Conservation (phyloP, 2,797 vertebrate genomes). For the Hyperoplus immaculatus region DNA sequence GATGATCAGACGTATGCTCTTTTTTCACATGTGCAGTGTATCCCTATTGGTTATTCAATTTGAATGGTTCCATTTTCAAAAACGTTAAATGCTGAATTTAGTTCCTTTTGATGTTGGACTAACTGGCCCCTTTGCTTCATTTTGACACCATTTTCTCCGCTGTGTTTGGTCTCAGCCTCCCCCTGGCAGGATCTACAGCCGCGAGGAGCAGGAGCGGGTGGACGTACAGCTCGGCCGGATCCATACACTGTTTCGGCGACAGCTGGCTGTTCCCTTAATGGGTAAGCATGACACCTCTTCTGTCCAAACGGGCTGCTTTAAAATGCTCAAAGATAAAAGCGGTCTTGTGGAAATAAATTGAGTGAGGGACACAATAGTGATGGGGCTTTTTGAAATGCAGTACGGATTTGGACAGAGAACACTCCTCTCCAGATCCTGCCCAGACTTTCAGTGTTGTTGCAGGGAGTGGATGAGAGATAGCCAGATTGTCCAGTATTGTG, state of each 20-base stretch:
- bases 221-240: slow-evolving; percentile 92
- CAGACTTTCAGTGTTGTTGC: background rate
- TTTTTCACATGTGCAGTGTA: background rate
- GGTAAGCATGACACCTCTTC: slow-evolving; percentile 83
- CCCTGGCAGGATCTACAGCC: slow-evolving; percentile 88
- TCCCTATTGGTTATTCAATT: background rate
- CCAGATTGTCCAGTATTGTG: slow-evolving; percentile 49
- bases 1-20: background rate
- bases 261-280: slow-evolving; percentile 93
- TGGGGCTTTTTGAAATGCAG: slow-evolving; percentile 3
- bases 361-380: background rate
- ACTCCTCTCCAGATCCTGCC: slow-evolving; percentile 4
- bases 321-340: background rate
- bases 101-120: slow-evolving; percentile 12
- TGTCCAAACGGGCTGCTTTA: slow-evolving; percentile 43
- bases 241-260: slow-evolving; percentile 93
- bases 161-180: slow-evolving; percentile 85
- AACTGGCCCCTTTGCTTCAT: slow-evolving; percentile 20
- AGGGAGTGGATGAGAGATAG: background rate
- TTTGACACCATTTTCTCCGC: slow-evolving; percentile 37
- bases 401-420: slow-evolving; percentile 19
- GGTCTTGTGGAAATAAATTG: background rate
- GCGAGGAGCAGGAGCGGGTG: slow-evolving; percentile 91
- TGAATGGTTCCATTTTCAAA: background rate
- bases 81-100: background rate